Evolutionary conservation across 2,888 invertebrate species (phyloP).

Genomic region (Calameuta pallipes): DNA sequence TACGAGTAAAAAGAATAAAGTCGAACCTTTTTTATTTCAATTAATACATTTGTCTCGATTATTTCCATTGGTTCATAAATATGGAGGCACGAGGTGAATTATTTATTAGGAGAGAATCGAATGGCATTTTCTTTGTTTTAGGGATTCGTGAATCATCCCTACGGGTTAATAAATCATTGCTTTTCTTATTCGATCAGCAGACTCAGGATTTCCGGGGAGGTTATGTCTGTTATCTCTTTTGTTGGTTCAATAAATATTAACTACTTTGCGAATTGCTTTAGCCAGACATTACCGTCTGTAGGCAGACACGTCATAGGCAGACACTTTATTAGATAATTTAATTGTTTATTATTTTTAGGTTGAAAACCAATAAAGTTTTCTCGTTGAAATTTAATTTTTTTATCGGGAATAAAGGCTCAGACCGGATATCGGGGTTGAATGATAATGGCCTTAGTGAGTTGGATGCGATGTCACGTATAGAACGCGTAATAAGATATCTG

Average conservation of each 20-base stretch:
- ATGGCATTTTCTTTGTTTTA: neutral
- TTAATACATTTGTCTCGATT: neutral
- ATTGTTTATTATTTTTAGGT: constrained; percentile 30
- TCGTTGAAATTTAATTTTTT: constrained; percentile 25
- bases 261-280: neutral
- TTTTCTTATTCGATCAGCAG: neutral
- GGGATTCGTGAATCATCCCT: neutral
- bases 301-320: constrained; percentile 11
- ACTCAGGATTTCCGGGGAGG: neutral
- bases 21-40: neutral
- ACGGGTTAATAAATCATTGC: neutral
- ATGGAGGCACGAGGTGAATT: neutral
- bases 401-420: no score
- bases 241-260: neutral
- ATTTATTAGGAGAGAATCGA: neutral
- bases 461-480: no score
- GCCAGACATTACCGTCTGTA: neutral
- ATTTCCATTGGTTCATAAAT: neutral
- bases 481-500: no score
- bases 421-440: no score
- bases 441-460: no score
- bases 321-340: neutral
- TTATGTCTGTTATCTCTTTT: neutral
- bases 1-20: neutral
- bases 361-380: constrained; percentile 38